phyloP scores from a whole-genome alignment of 2,888 invertebrate species.

The Drosophila peninsularis region DNA sequence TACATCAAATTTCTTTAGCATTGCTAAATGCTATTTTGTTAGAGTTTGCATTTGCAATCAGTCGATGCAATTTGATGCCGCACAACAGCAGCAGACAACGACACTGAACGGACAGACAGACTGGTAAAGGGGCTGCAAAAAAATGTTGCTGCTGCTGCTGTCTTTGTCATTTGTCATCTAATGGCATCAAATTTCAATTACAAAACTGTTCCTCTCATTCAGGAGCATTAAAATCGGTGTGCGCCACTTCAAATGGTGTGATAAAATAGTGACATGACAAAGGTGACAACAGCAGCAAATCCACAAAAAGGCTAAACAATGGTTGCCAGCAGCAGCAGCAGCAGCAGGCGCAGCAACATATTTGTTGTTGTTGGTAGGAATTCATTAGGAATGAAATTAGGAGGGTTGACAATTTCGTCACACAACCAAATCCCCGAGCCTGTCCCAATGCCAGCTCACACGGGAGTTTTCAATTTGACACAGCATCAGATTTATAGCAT shows the following conservation, averaged over 20 bases:
- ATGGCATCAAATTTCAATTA: conserved; percentile 83
- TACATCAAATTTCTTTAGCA: conserved; percentile 72
- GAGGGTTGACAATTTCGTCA: conserved; percentile 78
- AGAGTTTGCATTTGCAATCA: conserved; percentile 50
- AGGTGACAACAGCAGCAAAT: conserved; percentile 72
- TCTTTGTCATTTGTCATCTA: conserved; percentile 66
- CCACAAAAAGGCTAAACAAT: conserved; percentile 78
- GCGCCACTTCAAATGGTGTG: conserved; percentile 59
- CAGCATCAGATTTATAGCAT: conserved; percentile 27
- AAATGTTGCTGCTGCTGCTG: conserved; percentile 37
- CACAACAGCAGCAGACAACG: conserved; percentile 22
- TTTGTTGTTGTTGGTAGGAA: conserved; percentile 56
- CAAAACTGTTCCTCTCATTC: conserved; percentile 74
- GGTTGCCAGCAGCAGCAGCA: conserved; percentile 48
- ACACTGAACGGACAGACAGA: conserved; percentile 15
- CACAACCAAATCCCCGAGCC: conserved; percentile 53
- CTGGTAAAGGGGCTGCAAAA: conserved; percentile 48
- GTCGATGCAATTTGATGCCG: conserved; percentile 65
- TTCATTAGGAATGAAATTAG: too few species aligned
- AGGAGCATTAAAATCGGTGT: conserved; percentile 47
- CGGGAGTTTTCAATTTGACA: conserved; percentile 44
- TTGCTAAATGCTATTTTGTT: conserved; percentile 56
- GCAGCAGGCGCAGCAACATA: conserved; percentile 16
- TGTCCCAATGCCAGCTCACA: conserved; percentile 37
- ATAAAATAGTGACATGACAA: conserved; percentile 75